A percentile compares a stretch with the other conserved stretches of the same genome.
Evolutionary conservation across 2,113 vertebrate species (phyloP).

Genomic region (Rutilus rutilus): DNA sequence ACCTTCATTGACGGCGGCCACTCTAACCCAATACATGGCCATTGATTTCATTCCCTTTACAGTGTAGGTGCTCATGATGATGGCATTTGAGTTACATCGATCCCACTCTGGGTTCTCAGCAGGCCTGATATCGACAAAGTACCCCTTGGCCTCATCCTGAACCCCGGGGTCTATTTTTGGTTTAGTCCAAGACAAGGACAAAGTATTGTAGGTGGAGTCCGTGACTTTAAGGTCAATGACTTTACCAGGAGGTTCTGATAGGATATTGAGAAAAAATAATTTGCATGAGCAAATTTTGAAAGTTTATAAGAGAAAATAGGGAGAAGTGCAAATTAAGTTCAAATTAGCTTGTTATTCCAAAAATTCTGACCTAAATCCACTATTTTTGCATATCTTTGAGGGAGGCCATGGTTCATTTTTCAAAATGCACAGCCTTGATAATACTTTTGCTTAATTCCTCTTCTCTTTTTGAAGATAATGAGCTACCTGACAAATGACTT

Average conservation of each 20-base stretch:
- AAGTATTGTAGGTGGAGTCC: constrained; percentile 79
- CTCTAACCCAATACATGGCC: constrained; percentile 81
- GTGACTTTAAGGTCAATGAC: constrained; percentile 84
- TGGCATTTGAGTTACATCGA: constrained; percentile 76
- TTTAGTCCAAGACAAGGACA: constrained; percentile 84
- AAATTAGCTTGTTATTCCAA: background rate
- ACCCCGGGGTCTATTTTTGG: constrained; percentile 72
- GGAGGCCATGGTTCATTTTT: background rate
- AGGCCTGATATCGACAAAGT: constrained; percentile 83
- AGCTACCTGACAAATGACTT: constrained; percentile 62
- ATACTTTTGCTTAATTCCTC: background rate
- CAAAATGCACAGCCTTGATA: constrained; percentile 1
- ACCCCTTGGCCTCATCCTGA: constrained; percentile 81
- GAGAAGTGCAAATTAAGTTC: background rate
- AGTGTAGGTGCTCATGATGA: constrained; percentile 73
- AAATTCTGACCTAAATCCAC: background rate
- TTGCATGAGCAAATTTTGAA: background rate
- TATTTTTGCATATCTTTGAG: constrained; percentile 13
- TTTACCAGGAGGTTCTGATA: constrained; percentile 81
- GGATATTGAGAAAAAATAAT: constrained; percentile 48
- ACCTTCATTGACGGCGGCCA: constrained; percentile 76
- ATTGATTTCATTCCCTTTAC: constrained; percentile 81
- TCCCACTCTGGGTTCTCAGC: constrained; percentile 80
- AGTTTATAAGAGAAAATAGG: background rate
- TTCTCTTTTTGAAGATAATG: constrained; percentile 9